A percentile compares a stretch with the other conserved stretches of the same genome.
Conservation (phyloP, 2,113 vertebrate species). For the Tautogolabrus adspersus region DNA sequence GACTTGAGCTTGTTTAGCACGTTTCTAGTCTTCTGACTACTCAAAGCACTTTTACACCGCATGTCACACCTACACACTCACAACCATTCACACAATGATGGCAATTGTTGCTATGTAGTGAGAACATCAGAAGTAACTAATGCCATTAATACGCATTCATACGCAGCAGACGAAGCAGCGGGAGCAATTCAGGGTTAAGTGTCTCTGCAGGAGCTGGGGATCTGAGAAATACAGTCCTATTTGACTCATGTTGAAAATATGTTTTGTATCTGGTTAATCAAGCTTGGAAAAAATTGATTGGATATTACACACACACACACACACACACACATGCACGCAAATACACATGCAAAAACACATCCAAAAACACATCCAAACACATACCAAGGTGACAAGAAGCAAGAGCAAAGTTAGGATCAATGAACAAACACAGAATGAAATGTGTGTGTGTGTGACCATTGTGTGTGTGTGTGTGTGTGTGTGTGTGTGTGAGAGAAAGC, state of each 20-base stretch:
- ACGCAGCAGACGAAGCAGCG: too few relatives aligned
- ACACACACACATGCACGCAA: neutral
- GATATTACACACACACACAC: too few relatives aligned
- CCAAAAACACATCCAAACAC: neutral
- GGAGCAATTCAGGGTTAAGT: too few relatives aligned
- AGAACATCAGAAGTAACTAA: too few relatives aligned
- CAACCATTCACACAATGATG: too few relatives aligned
- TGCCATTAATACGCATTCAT: too few relatives aligned
- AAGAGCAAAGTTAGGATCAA: slow-evolving; percentile 79
- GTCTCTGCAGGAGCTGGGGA: neutral
- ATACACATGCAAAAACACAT: neutral
- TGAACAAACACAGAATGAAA: slow-evolving; percentile 84
- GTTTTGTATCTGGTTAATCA: neutral
- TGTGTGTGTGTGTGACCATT: neutral
- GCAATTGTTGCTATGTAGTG: too few relatives aligned
- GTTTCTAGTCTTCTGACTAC: too few relatives aligned
- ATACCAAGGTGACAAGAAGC: slow-evolving; percentile 81
- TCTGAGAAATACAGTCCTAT: neutral
- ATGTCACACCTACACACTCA: too few relatives aligned
- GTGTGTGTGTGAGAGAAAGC: slow-evolving; percentile 47
- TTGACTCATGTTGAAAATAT: neutral
- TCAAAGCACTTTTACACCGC: too few relatives aligned
- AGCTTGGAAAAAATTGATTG: neutral
- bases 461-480: slow-evolving; percentile 22
- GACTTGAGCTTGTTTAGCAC: too few relatives aligned